phyloP scores from a whole-genome alignment of 2,888 invertebrate genomes.

The Agriopis aurantiaria region DNA sequence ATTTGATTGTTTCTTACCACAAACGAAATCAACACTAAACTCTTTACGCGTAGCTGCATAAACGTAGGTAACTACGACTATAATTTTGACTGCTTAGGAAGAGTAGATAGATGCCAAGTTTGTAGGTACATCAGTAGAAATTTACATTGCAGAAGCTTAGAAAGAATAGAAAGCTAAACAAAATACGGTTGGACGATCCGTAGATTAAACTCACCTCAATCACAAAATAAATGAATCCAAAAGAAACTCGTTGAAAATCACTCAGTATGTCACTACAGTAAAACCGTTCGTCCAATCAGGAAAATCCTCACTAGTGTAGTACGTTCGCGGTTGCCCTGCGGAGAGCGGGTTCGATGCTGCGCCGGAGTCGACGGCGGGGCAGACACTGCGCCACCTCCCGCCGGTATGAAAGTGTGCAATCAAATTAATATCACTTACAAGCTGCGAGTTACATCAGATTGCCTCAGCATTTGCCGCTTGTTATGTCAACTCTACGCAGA shows the following conservation, averaged over 20 bases:
- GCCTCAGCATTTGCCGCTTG: conserved; percentile 71
- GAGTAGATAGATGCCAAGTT: no score
- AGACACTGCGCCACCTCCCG: conserved; percentile 63
- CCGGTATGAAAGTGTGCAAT: conserved; percentile 74
- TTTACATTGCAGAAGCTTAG: not conserved
- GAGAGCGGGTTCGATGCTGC: conserved; percentile 58
- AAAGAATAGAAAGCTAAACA: not conserved
- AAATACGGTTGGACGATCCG: no score
- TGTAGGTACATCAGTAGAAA: not conserved
- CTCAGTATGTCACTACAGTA: conserved; percentile 31
- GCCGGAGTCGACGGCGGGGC: conserved; percentile 70
- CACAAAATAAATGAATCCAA: conserved; percentile 21
- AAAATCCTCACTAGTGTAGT: conserved; percentile 27
- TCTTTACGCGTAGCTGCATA: no score
- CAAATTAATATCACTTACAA: conserved; percentile 77
- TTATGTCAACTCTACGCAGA: conserved; percentile 61
- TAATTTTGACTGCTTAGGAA: no score
- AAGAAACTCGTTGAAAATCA: conserved; percentile 23
- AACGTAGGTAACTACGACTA: no score
- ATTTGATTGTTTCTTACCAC: no score
- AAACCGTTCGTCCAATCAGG: conserved; percentile 28
- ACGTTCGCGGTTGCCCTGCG: conserved; percentile 53
- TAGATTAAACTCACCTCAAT: conserved; percentile 20
- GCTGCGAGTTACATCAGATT: conserved; percentile 55
- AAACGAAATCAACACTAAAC: no score